Conservation (phyloP, 2,888 invertebrate genomes). For the Busseola fusca region DNA sequence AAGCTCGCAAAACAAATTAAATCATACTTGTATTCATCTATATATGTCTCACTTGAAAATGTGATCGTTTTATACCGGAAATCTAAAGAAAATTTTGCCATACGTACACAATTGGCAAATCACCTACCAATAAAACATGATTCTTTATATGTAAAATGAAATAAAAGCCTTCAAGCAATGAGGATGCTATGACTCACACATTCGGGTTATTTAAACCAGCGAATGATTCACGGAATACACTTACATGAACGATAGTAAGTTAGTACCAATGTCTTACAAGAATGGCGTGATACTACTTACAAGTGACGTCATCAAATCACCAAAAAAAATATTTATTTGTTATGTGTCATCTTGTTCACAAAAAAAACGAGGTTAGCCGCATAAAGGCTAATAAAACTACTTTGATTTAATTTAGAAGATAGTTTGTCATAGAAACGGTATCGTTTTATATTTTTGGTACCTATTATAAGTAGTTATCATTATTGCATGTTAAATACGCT, state of each 20-base stretch:
- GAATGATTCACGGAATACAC: slow-evolving; percentile 47
- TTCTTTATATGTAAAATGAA: slow-evolving; percentile 3
- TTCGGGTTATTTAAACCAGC: slow-evolving; percentile 50
- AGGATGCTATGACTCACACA: slow-evolving; percentile 47
- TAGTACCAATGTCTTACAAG: slow-evolving; percentile 15
- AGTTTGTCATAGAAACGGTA: slow-evolving; percentile 25
- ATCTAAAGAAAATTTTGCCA: not conserved
- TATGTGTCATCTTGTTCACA: slow-evolving; percentile 22
- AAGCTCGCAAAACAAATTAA: not conserved
- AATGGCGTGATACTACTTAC: slow-evolving; percentile 7
- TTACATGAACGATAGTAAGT: slow-evolving; percentile 19
- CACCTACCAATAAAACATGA: slow-evolving; percentile 13
- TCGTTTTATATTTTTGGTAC: not conserved
- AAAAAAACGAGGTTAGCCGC: slow-evolving; percentile 30
- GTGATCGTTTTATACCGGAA: not conserved
- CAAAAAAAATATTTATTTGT: slow-evolving; percentile 13
- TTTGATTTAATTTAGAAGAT: slow-evolving; percentile 21
- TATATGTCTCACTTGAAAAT: not conserved
- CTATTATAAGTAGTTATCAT: slow-evolving; percentile 46
- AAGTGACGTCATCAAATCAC: slow-evolving; percentile 35
- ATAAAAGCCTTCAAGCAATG: slow-evolving; percentile 33
- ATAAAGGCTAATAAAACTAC: slow-evolving; percentile 1
- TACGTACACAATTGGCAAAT: slow-evolving; percentile 6
- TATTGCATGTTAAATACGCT: slow-evolving; percentile 10
- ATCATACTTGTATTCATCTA: not conserved